phyloP scores from a whole-genome alignment of 2,113 vertebrate species.

The Equus quagga region DNA sequence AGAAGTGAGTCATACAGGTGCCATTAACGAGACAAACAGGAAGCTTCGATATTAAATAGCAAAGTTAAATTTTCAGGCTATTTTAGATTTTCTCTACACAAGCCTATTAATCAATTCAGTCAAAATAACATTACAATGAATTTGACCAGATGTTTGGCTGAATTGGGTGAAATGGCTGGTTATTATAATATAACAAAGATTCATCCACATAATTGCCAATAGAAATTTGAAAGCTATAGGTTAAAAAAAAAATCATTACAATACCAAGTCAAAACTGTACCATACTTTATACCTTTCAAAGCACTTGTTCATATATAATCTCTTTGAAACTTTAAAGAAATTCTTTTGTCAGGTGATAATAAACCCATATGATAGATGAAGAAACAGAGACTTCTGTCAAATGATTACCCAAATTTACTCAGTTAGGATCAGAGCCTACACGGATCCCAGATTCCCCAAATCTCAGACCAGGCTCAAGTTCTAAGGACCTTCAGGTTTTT shows the following conservation, averaged over 20 bases:
- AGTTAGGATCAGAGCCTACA: not conserved
- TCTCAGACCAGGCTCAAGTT: not conserved
- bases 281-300: constrained; percentile 32
- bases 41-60: constrained; percentile 63
- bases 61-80: constrained; percentile 63
- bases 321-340: constrained; percentile 46
- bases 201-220: not conserved
- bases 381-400: not conserved
- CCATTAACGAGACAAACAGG: constrained; percentile 71
- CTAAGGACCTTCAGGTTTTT: not conserved
- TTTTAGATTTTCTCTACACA: constrained; percentile 51
- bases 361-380: not conserved
- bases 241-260: constrained; percentile 9
- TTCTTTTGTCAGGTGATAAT: constrained; percentile 19
- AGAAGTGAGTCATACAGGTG: constrained; percentile 75
- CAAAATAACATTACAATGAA: constrained; percentile 53
- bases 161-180: constrained; percentile 50
- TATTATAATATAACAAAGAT: constrained; percentile 45
- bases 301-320: constrained; percentile 44
- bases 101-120: constrained; percentile 31
- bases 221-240: constrained; percentile 44
- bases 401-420: constrained; percentile 18
- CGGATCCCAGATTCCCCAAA: not conserved
- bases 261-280: not conserved
- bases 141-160: constrained; percentile 37